These are phyloP conservation scores for Aythya baeri DNA, from an alignment of 2,113 vertebrate species.

Conservation along the genomic window DNA sequence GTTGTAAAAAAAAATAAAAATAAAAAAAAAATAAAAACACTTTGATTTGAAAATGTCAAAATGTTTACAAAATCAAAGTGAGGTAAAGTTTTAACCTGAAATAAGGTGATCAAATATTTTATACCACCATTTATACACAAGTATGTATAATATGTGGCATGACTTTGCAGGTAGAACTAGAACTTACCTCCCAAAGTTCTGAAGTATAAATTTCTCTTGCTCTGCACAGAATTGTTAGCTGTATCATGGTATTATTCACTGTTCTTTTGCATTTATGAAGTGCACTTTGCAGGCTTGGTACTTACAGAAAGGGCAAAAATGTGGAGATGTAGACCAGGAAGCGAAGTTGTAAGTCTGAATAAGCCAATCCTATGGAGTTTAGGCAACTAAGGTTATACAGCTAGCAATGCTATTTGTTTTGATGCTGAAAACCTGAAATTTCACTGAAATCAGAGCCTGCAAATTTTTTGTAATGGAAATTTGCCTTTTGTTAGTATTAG, in stretches of 20 bases:
- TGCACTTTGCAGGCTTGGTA: not conserved
- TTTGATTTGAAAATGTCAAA: not conserved
- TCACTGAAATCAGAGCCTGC: not conserved
- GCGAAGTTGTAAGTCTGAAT: not conserved
- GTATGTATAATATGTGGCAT: not conserved
- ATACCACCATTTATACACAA: not conserved
- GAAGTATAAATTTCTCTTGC: not conserved
- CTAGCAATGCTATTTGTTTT: not conserved
- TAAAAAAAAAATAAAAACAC: too few species aligned
- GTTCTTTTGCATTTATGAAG: not conserved
- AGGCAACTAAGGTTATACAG: not conserved
- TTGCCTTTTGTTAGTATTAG: not conserved
- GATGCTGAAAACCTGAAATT: not conserved
- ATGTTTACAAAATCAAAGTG: not conserved
- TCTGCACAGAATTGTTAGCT: not conserved
- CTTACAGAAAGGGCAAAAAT: too few species aligned
- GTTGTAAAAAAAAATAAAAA: not conserved
- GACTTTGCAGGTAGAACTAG: not conserved
- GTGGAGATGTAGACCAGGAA: not conserved
- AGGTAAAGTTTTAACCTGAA: not conserved
- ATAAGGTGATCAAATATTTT: not conserved
- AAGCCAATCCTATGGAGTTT: not conserved
- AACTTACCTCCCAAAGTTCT: not conserved
- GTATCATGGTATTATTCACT: not conserved
- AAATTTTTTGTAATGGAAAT: not conserved